Conservation (phyloP, 2,888 invertebrate genomes). For the Diplazon laetatorius region DNA sequence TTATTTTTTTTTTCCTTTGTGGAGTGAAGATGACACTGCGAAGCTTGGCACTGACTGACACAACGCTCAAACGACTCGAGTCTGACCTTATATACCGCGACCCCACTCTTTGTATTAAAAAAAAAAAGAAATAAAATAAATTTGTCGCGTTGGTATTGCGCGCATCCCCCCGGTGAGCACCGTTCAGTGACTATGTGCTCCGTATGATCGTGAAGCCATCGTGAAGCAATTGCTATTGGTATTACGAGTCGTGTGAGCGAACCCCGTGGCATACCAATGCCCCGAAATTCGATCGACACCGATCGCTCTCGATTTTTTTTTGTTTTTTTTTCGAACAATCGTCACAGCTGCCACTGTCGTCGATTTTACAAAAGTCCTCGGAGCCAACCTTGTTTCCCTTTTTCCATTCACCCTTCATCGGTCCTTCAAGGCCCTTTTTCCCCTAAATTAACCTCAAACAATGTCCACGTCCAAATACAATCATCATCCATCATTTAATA, state of each 20-base stretch:
- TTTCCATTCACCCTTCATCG: too few relatives aligned
- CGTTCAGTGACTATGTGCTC: conserved; percentile 32
- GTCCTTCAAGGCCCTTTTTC: too few relatives aligned
- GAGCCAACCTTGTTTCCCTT: too few relatives aligned
- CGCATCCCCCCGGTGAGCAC: conserved; percentile 62
- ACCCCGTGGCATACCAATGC: conserved; percentile 69
- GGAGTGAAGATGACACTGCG: conserved; percentile 42
- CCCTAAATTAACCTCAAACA: too few relatives aligned
- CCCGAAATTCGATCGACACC: conserved; percentile 68
- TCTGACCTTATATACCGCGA: conserved; percentile 62
- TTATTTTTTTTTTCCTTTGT: conserved; percentile 42
- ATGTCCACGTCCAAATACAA: too few relatives aligned
- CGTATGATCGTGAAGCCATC: conserved; percentile 37
- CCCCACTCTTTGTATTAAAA: conserved; percentile 57
- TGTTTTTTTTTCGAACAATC: conserved; percentile 16
- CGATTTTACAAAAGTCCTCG: too few relatives aligned
- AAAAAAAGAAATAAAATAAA: conserved; percentile 35
- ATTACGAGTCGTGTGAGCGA: conserved; percentile 68
- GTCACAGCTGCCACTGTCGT: too few relatives aligned
- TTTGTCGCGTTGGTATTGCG: conserved; percentile 56
- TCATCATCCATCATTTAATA: too few relatives aligned
- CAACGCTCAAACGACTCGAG: conserved; percentile 44
- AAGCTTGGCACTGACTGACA: conserved; percentile 53
- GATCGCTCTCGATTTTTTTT: conserved; percentile 52
- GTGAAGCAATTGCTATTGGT: conserved; percentile 70